phyloP scores from a whole-genome alignment of 1,140 invertebrate species.

The Cydia fagiglandana region DNA sequence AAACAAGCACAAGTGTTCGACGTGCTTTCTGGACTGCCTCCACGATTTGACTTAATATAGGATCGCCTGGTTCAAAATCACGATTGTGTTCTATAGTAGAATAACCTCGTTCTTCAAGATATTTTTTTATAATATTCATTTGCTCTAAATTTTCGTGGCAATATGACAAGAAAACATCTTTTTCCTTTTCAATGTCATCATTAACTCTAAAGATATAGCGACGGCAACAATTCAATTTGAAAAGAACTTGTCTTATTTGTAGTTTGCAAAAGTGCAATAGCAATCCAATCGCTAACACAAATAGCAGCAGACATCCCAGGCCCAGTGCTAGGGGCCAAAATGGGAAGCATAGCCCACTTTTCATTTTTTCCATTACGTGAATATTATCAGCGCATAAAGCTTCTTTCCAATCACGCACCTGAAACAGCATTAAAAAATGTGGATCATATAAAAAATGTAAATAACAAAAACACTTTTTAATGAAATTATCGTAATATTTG shows the following conservation, averaged over 20 bases:
- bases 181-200: slow-evolving; percentile 53
- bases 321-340: not conserved
- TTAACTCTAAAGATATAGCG: not conserved
- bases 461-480: no score
- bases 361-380: not conserved
- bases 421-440: not conserved
- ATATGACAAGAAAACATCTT: slow-evolving; percentile 92
- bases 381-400: not conserved
- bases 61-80: slow-evolving; percentile 87
- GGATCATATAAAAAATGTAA: not conserved
- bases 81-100: slow-evolving; percentile 85
- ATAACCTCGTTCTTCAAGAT: slow-evolving; percentile 76
- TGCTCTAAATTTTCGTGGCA: slow-evolving; percentile 89
- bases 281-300: not conserved
- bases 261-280: not conserved
- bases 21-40: slow-evolving; percentile 87
- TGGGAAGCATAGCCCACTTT: not conserved
- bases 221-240: not conserved
- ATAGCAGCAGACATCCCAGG: not conserved
- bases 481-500: no score
- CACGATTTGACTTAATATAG: slow-evolving; percentile 87
- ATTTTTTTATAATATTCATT: slow-evolving; percentile 68
- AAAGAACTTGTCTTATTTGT: not conserved
- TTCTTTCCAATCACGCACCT: slow-evolving; percentile 11
- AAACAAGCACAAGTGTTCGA: slow-evolving; percentile 89